phyloP scores from a whole-genome alignment of 1,140 invertebrate species.

The Saccostrea cuccullata region DNA sequence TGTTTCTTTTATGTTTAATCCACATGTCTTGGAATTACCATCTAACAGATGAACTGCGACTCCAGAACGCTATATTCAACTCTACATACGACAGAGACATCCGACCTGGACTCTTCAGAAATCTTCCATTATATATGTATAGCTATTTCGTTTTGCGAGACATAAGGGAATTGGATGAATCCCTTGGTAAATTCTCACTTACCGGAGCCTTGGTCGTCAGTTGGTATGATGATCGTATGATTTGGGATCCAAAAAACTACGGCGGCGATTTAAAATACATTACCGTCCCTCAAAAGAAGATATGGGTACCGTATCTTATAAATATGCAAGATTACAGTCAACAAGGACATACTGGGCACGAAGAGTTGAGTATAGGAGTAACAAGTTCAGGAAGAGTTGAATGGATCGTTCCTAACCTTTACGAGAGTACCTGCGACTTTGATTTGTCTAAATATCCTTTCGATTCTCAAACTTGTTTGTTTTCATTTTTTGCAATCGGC shows the following conservation, averaged over 20 bases:
- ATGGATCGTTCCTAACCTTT: background rate
- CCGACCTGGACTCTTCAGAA: too few species aligned
- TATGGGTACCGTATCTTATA: background rate
- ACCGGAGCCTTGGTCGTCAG: background rate
- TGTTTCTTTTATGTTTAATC: too few species aligned
- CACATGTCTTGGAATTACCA: too few species aligned
- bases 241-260: background rate
- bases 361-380: background rate
- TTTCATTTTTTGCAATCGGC: background rate
- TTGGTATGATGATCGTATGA: background rate
- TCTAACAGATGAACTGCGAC: too few species aligned
- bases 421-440: background rate
- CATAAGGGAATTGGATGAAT: background rate
- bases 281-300: background rate
- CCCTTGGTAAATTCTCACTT: background rate
- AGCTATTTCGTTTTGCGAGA: too few species aligned
- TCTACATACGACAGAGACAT: too few species aligned
- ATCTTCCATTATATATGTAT: too few species aligned
- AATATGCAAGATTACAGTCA: background rate
- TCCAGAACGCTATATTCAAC: too few species aligned
- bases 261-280: background rate
- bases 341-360: background rate
- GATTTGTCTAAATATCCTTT: background rate
- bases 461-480: background rate
- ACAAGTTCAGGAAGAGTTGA: background rate